A percentile compares a stretch with the other conserved stretches of the same genome.
Evolutionary conservation across 2,113 vertebrate species (phyloP).

Genomic region (Menura novaehollandiae): DNA sequence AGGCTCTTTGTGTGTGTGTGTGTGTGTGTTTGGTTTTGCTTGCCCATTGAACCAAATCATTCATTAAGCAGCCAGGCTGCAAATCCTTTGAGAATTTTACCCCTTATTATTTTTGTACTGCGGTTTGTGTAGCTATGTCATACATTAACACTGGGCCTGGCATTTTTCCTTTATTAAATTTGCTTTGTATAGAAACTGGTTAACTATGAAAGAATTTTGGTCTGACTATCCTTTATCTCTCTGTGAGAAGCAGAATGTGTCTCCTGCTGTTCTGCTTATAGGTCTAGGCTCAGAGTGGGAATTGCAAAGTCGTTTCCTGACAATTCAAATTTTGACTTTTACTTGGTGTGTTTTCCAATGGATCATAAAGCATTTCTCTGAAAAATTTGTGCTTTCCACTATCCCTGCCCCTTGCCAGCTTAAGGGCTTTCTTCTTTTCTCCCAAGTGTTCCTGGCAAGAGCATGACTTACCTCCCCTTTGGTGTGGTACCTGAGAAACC

Average conservation of each 20-base stretch:
- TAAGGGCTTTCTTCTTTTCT: not conserved
- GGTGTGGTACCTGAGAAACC: not conserved
- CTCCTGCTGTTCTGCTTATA: not conserved
- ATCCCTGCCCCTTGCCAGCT: not conserved
- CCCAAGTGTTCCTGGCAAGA: not conserved
- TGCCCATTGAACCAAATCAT: not conserved
- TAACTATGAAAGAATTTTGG: not conserved
- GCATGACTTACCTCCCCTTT: not conserved
- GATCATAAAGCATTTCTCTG: not conserved
- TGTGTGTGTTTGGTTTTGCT: not conserved
- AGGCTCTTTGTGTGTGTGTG: not conserved
- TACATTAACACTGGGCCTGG: not conserved
- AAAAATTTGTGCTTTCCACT: not conserved
- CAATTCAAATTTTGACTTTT: not conserved
- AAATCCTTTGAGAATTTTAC: not conserved
- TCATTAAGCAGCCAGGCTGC: not conserved
- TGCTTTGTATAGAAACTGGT: not conserved
- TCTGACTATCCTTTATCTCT: not conserved
- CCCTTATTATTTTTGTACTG: not conserved
- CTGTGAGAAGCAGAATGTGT: not conserved
- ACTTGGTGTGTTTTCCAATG: not conserved
- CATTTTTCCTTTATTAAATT: not conserved
- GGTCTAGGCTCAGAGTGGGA: not conserved
- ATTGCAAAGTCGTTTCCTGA: not conserved
- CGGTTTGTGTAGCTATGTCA: not conserved